Base-by-base conservation (phyloP, 1,140 invertebrate genomes). In the Ephestia elutella region DNA sequence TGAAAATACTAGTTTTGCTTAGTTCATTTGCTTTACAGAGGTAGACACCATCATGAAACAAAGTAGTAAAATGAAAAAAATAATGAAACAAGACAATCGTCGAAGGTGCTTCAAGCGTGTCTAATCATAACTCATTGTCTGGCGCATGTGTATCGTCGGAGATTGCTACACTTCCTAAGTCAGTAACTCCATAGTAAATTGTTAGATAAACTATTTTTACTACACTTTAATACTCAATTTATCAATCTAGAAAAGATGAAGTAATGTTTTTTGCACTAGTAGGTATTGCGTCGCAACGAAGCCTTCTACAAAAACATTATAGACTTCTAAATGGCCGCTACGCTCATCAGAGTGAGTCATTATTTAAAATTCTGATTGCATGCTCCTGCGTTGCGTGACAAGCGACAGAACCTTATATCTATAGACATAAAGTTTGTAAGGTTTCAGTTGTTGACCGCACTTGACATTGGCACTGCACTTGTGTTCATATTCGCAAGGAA, bases 101-200 rank as follows among this genome's bases (percentile, higher is more conserved):
- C 5, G 38, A 44, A 44, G 38, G 38, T 44, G 38, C 38, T 13
- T 15, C 38, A 17, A 44, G 13, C 38, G 38, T 44, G n/a, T 15
- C 38, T 13, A 44, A 44, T 44, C 38, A 44, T 44, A 44, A 44
- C 38, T 44, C n/a, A 44, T 44, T 44, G 38, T 44, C 38, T 44
- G 38, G 5, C 7, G 3, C 13, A 10, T 15, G 38, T 44, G 38
- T 44, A 44, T 44, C 38, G 38, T 15, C 38, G 13, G n/a, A 44
- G 38, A 8, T 44, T 44, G 38, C 38, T 15, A 44, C 32, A 44
- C n/a, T 3, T 44, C 38, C 38, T 8, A n/a, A 44, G 21, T 25
- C 21, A 3, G 21, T 7, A 3, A 7, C 21, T 25, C 21, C 21
- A 25, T 25, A n/a, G n/a, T 32, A 1, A 32, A 32, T 32, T 32